These are phyloP conservation scores for Arctopsyche grandis DNA, from an alignment of 1,140 invertebrate genomes.

Conservation along the genomic window DNA sequence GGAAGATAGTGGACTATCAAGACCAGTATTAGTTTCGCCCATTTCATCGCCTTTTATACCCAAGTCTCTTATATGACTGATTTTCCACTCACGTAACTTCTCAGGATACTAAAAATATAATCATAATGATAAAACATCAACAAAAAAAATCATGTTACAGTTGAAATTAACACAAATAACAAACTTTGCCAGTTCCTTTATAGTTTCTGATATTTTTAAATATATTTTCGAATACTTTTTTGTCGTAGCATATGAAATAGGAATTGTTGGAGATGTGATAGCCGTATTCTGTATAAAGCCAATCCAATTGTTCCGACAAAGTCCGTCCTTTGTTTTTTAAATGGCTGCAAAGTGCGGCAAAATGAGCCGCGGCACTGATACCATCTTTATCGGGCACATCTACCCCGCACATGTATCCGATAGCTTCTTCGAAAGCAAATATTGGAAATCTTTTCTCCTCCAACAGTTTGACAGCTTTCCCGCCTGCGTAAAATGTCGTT, in stretches of 20 bases:
- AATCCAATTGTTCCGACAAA: conserved; percentile 79
- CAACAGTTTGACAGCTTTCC: conserved; percentile 80
- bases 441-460: conserved; percentile 79
- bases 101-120: conserved; percentile 78
- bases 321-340: conserved; percentile 75
- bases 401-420: conserved; percentile 94
- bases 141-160: background rate
- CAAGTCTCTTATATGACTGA: conserved; percentile 46
- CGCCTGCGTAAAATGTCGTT: conserved; percentile 63
- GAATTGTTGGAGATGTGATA: conserved; percentile 87
- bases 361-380: conserved; percentile 83
- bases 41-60: conserved; percentile 43
- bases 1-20: conserved; percentile 64
- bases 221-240: conserved; percentile 75
- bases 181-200: conserved; percentile 73
- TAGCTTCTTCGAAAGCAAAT: conserved; percentile 96
- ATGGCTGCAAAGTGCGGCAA: conserved; percentile 83
- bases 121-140: background rate
- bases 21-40: conserved; percentile 57
- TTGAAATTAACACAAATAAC: conserved; percentile 52
- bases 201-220: conserved; percentile 87
- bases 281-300: conserved; percentile 87
- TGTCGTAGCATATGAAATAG: conserved; percentile 89
- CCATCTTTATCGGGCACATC: conserved; percentile 96
- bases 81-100: conserved; percentile 66